phyloP scores from a whole-genome alignment of 2,113 vertebrate species.

The Pseudopodoces humilis region DNA sequence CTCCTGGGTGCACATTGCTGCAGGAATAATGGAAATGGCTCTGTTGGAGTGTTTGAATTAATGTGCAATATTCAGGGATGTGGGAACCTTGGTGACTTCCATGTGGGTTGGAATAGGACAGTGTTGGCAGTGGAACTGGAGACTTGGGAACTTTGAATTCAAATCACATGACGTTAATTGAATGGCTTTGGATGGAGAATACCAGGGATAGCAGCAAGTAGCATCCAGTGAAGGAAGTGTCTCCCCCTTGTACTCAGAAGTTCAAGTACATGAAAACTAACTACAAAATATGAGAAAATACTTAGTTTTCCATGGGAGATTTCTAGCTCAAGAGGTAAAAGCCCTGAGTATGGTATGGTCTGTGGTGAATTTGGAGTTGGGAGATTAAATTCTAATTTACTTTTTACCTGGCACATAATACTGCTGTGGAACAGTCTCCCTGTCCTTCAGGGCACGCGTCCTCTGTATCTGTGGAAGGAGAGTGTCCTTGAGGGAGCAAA shows the following conservation, averaged over 20 bases:
- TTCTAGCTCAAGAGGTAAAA: background rate
- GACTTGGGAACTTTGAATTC: background rate
- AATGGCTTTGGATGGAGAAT: background rate
- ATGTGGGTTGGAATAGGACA: background rate
- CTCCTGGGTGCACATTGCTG: background rate
- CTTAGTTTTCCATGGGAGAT: background rate
- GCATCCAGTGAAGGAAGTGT: background rate
- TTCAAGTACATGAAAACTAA: background rate
- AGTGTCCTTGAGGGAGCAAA: background rate
- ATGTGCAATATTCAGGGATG: background rate
- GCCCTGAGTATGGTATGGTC: background rate
- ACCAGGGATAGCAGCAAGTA: background rate
- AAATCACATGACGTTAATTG: background rate
- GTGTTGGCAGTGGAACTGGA: background rate
- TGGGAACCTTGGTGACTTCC: background rate
- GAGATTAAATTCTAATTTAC: background rate
- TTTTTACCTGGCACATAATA: background rate
- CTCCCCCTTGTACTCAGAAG: background rate
- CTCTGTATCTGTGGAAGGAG: background rate
- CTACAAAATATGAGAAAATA: background rate
- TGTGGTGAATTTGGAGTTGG: background rate
- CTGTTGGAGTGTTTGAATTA: background rate
- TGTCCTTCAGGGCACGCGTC: accelerated
- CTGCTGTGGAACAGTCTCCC: background rate
- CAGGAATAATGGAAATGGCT: background rate